Evolutionary conservation across 1,140 invertebrate species (phyloP), one percentile per base, ranked within the genome.

Genomic region (Bombus picipes): DNA sequence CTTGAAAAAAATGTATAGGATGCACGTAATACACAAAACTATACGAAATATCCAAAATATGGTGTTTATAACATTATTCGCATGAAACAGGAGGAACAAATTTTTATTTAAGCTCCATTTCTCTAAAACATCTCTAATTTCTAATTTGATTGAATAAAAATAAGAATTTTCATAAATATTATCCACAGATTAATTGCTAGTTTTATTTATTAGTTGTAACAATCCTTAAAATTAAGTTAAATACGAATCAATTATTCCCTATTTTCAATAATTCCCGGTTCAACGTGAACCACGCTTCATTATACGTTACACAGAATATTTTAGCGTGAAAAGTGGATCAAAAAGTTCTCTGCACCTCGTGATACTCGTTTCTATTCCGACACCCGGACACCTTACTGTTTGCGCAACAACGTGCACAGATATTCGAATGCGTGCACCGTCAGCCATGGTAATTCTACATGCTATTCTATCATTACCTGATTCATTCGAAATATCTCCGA

Each of bases 371-470:
- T 62, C 66, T 62, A 80, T 59, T 53, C 78, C 65, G 65, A 70
- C 43, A 70, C 76, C 53, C 83, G 53, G 65, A 72, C 83, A 72
- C 53, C 53, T 62, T n/a, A 18, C 2, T 3, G 32, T 80, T 85
- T 85, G 57, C 83, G 83, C 76, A 85, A 85, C 53, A 39, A n/a
- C 68, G 68, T 71, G 57, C 72, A 85, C 77, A 47, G 76, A 80
- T 85, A 82, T 66, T 86, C 71, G 79, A 75, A 74, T 82, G 53
- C 37, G 18, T 41, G 10, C 47, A 66, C 70, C 28, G 47, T 68
- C 22, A 68, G 62, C 57, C 15, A 43, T 34, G 3, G 41, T 80
- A 70, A 70, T 77, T 70, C 28, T 28, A 9, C 37, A 12, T 34
- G 22, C 18, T 32, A 22, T 79, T 28, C 34, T 18, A 34, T 53